A percentile compares a stretch with the other conserved stretches of the same genome.
phyloP scores from a whole-genome alignment of 2,888 invertebrate species.

The Apamea monoglypha region DNA sequence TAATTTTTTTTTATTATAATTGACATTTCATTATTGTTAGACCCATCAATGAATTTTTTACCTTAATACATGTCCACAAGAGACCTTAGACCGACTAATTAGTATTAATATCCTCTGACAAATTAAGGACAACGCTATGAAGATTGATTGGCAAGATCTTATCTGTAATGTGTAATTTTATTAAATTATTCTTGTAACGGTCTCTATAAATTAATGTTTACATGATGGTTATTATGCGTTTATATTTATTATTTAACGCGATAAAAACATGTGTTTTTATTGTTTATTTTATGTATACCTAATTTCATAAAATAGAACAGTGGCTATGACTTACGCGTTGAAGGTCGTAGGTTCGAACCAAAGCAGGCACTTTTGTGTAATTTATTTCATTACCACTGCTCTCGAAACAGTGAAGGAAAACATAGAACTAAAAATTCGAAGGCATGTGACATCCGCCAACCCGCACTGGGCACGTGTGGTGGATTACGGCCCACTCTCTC shows the following conservation, averaged over 20 bases:
- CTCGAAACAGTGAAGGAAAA: too few relatives aligned
- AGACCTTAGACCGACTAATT: slow-evolving; percentile 28
- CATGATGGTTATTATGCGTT: slow-evolving; percentile 3
- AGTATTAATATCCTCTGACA: slow-evolving; percentile 36
- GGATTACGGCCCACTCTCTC: too few relatives aligned
- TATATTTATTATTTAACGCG: background rate
- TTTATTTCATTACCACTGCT: too few relatives aligned
- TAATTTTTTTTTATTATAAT: background rate
- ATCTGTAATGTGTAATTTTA: slow-evolving; percentile 57
- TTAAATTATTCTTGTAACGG: slow-evolving; percentile 59
- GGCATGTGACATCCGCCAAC: too few relatives aligned
- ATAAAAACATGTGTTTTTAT: background rate
- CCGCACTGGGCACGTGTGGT: too few relatives aligned
- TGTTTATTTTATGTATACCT: too few relatives aligned
- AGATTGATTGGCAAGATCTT: slow-evolving; percentile 58
- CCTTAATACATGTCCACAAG: too few relatives aligned
- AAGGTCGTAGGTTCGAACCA: too few relatives aligned
- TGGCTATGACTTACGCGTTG: too few relatives aligned
- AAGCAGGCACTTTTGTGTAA: too few relatives aligned
- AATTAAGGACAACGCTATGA: slow-evolving; percentile 47
- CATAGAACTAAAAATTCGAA: too few relatives aligned
- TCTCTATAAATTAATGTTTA: slow-evolving; percentile 41
- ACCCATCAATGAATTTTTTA: background rate
- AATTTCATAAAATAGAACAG: too few relatives aligned
- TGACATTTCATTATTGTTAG: background rate